Evolutionary conservation across 2,888 invertebrate genomes (phyloP).

Genomic region (Drosophila multiciliata): DNA sequence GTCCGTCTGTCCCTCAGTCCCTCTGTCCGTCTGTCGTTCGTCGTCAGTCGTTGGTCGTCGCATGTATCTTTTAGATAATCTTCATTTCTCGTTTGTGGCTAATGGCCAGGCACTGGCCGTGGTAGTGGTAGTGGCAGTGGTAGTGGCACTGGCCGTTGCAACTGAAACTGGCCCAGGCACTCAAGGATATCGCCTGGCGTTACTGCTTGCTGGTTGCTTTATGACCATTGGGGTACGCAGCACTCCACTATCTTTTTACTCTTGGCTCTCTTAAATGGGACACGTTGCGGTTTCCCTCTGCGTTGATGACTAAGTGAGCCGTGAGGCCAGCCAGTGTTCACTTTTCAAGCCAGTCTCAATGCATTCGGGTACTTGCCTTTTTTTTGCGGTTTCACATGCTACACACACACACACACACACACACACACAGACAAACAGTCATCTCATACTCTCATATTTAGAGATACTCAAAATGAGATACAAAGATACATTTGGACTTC

Average conservation of each 20-base stretch:
- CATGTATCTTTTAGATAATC: conserved; percentile 79
- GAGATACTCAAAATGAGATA: conserved; percentile 79
- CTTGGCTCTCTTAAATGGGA: conserved; percentile 69
- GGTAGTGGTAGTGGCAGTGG: conserved; percentile 21
- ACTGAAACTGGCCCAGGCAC: conserved; percentile 65
- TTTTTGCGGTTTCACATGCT: conserved; percentile 62
- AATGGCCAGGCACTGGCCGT: conserved; percentile 72
- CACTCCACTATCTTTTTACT: conserved; percentile 64
- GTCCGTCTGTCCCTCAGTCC: conserved; percentile 18
- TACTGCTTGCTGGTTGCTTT: conserved; percentile 57
- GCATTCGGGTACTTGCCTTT: conserved; percentile 68
- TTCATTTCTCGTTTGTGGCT: conserved; percentile 80
- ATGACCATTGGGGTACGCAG: conserved; percentile 68
- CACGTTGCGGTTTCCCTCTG: conserved; percentile 76
- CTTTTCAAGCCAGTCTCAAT: conserved; percentile 69
- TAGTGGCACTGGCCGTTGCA: conserved; percentile 23
- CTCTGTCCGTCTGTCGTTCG: conserved; percentile 14
- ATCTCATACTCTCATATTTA: conserved; percentile 61
- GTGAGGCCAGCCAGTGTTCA: conserved; percentile 41
- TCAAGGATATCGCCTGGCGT: conserved; percentile 71
- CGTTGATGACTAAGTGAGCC: conserved; percentile 78
- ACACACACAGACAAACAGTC: conserved; percentile 15
- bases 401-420: conserved; percentile 27
- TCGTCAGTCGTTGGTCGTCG: conserved; percentile 47
- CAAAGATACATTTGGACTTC: conserved; percentile 78